phyloP scores from a whole-genome alignment of 2,113 vertebrate species.

The Hippolais icterina region DNA sequence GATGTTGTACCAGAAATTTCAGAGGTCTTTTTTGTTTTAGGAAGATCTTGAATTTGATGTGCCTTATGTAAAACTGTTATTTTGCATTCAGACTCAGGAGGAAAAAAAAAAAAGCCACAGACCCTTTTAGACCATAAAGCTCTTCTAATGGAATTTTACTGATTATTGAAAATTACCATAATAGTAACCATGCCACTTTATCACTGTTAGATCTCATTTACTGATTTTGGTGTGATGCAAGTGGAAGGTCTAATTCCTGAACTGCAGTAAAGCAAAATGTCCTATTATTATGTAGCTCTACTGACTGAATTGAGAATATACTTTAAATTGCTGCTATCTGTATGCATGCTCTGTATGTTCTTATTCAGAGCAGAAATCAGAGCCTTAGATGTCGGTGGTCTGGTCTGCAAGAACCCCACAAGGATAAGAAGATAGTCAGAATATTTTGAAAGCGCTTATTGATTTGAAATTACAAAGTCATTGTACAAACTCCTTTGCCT shows the following conservation, averaged over 20 bases:
- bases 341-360: neutral
- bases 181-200: neutral
- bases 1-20: neutral
- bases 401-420: neutral
- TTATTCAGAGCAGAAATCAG: neutral
- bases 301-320: neutral
- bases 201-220: neutral
- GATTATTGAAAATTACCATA: neutral
- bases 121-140: neutral
- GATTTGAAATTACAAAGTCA: constrained; percentile 36
- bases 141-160: neutral
- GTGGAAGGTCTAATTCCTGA: neutral
- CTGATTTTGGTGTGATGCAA: neutral
- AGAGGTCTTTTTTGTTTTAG: neutral
- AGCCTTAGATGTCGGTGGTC: neutral
- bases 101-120: neutral
- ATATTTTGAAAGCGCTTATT: constrained; percentile 15
- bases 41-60: neutral
- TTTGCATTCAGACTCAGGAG: neutral
- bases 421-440: neutral
- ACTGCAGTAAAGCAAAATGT: neutral
- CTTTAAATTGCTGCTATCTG: neutral
- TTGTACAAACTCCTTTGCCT: neutral
- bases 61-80: neutral
- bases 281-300: neutral